Percentiles rank a stretch among this genome's conserved stretches.
Conservation (phyloP, 2,797 vertebrate genomes). For the Etheostoma nigrum region DNA sequence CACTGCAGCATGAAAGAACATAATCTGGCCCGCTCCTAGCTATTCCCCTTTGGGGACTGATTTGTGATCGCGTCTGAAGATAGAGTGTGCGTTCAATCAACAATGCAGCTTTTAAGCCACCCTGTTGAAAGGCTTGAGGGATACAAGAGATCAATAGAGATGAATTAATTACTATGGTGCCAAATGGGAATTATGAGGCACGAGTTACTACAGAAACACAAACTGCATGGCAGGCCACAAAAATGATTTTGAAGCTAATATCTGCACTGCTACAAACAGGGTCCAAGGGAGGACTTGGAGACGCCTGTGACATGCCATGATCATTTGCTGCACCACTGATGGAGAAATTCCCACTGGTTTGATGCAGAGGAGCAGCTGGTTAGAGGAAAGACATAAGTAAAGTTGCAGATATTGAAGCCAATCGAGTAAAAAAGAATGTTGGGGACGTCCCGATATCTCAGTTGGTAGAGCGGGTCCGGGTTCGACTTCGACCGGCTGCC, state of each 20-base stretch:
- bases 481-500: too few species aligned
- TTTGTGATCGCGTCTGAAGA: constrained; percentile 79
- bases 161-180: constrained; percentile 80
- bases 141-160: constrained; percentile 82
- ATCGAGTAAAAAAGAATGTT: constrained; percentile 42
- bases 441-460: too few species aligned
- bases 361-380: constrained; percentile 59
- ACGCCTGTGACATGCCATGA: constrained; percentile 36
- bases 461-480: too few species aligned
- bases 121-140: constrained; percentile 73
- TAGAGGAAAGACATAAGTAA: constrained; percentile 31
- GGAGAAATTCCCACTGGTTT: constrained; percentile 50
- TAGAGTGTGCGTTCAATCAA: constrained; percentile 80
- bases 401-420: constrained; percentile 45
- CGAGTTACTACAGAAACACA: constrained; percentile 71
- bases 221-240: constrained; percentile 43
- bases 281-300: constrained; percentile 40
- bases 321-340: constrained; percentile 56
- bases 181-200: constrained; percentile 69
- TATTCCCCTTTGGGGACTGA: constrained; percentile 71
- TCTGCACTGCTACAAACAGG: constrained; percentile 35
- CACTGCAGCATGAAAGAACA: constrained; percentile 74
- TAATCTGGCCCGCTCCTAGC: constrained; percentile 69
- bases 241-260: constrained; percentile 50
- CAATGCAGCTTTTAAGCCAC: constrained; percentile 73